Base-by-base conservation (phyloP, 2,113 vertebrate species). In the Callorhinus ursinus region DNA sequence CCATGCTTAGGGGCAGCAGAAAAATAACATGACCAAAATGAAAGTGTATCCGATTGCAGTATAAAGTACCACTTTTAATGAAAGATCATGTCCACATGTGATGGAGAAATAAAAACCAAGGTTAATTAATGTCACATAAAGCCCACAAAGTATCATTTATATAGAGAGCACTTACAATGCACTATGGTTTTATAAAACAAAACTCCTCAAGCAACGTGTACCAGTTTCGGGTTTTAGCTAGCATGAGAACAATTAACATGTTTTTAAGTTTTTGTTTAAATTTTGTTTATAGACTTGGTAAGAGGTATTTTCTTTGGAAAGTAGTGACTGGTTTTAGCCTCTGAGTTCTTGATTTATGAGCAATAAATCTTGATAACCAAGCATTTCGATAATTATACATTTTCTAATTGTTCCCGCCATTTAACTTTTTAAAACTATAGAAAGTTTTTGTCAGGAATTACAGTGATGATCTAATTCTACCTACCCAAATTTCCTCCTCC, bases 251-350 rank as follows among this genome's bases (percentile, higher is more conserved):
- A 67, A 51, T 42, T 8, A 39, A 77, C 18, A 24, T 55, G 24
- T 24, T 57, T 88, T 33, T 93, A 74, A 71, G 3, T 36, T 96
- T 98, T 71, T 59, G 7, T 81, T 95, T 82, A 80, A 85, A 84
- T 84, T 77, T 89, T 77, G 31, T 77, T 63, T 91, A 89, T 55
- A 36, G 33, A 11, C 49, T 96, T 69, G 12, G 46, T 88, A 69
- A 82, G 71, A 92, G 15, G 14, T 57, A 55, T 85, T 97, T 95
- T 80, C 61, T 93, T 74, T 65, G 46, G 42, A 69, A 80, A 80
- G 18, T 51, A 33, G 28, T 61, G n/a, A 69, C 69, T 77, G 33
- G n/a, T 79, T 94, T 93, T 74, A 57, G 9, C 49, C 16, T 92
- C 24, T 63, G 24, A 86, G 69, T 89, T 84, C 82, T 86, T 79